Conservation (phyloP, 2,113 vertebrate genomes). For the Misgurnus anguillicaudatus region DNA sequence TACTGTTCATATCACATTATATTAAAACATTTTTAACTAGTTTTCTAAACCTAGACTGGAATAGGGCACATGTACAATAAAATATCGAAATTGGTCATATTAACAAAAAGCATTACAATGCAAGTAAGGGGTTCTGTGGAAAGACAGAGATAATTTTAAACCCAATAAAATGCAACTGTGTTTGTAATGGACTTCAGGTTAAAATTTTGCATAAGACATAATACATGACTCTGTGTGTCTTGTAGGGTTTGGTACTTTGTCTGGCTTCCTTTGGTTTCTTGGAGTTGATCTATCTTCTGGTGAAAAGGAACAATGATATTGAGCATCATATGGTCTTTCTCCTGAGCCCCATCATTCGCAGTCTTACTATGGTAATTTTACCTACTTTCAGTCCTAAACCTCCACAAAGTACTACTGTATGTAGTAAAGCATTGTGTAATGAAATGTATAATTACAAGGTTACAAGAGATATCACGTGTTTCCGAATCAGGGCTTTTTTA, state of each 20-base stretch:
- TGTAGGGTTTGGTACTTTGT: constrained; percentile 73
- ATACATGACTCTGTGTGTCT: constrained; percentile 2
- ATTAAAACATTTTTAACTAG: neutral
- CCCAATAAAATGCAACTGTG: no score
- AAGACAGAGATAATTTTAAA: no score
- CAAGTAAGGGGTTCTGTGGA: no score
- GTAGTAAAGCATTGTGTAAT: no score
- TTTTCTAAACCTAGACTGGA: neutral
- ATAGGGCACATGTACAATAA: neutral
- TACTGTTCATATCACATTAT: neutral
- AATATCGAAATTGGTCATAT: no score
- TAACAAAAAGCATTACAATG: no score
- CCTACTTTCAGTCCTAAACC: neutral
- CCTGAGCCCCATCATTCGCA: constrained; percentile 76
- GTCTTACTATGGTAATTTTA: constrained; percentile 73
- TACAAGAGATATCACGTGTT: neutral
- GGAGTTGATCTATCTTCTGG: constrained; percentile 77
- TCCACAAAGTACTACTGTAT: neutral
- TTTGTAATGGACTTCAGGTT: no score
- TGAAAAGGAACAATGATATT: constrained; percentile 72
- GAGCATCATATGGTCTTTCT: constrained; percentile 78
- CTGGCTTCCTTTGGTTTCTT: constrained; percentile 77
- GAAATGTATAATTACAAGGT: neutral
- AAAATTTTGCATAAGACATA: neutral
- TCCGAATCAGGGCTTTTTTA: neutral